Percentiles rank a stretch among this genome's conserved stretches.
phyloP scores from a whole-genome alignment of 2,797 vertebrate genomes.

The Fringilla coelebs region DNA sequence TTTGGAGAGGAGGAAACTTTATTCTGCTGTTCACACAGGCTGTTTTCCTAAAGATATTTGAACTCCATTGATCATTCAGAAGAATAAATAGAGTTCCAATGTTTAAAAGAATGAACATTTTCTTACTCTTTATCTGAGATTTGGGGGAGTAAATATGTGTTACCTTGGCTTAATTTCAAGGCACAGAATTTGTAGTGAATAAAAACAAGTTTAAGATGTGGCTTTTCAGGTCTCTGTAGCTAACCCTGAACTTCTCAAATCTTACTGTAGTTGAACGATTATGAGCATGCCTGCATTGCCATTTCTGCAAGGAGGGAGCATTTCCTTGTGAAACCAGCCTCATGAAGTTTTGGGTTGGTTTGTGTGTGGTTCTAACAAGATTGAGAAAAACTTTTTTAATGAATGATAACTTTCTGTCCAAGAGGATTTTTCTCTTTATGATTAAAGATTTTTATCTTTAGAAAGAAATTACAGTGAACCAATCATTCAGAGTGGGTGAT shows the following conservation, averaged over 20 bases:
- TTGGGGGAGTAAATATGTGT: neutral
- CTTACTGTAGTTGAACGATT: neutral
- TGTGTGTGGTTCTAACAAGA: neutral
- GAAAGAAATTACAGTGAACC: neutral
- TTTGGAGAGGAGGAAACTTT: neutral
- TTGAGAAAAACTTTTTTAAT: neutral
- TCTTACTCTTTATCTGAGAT: neutral
- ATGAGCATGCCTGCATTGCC: neutral
- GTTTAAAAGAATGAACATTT: neutral
- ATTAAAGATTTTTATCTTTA: neutral
- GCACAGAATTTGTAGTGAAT: neutral
- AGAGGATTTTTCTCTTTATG: neutral
- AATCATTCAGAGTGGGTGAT: neutral
- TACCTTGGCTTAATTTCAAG: neutral
- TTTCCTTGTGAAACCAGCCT: neutral
- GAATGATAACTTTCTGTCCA: neutral
- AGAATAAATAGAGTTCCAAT: neutral
- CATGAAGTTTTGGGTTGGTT: neutral
- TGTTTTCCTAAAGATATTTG: neutral
- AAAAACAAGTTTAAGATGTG: neutral
- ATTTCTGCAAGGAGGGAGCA: neutral
- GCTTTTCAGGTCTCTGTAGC: neutral
- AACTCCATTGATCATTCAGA: neutral
- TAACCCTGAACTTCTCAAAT: neutral
- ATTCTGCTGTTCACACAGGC: neutral